A percentile compares a stretch with the other conserved stretches of the same genome.
These are phyloP conservation scores for Melanerpes formicivorus DNA, from an alignment of 2,113 vertebrate species.

Conservation along the genomic window DNA sequence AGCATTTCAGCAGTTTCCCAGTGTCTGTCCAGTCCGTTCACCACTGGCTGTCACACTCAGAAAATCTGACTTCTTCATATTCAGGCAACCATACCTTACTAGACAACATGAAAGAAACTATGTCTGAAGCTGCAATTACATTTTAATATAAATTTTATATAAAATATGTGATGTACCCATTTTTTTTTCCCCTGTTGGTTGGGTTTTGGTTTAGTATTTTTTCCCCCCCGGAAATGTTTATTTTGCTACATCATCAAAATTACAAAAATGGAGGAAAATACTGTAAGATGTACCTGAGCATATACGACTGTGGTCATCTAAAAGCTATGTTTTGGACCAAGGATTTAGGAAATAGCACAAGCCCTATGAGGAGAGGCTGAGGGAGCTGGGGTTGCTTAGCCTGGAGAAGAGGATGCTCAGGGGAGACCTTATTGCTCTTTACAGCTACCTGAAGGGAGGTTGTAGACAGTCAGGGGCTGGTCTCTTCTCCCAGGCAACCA, in stretches of 20 bases:
- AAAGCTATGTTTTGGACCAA: background rate
- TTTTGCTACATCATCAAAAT: background rate
- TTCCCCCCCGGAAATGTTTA: background rate
- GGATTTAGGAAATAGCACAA: background rate
- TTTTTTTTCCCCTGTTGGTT: background rate
- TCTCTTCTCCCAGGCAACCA: no score
- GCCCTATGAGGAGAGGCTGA: no score
- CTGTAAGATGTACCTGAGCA: background rate
- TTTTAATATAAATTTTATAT: background rate
- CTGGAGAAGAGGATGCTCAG: no score
- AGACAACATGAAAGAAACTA: background rate
- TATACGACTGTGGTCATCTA: background rate
- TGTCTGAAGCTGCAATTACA: background rate
- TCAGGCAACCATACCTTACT: background rate
- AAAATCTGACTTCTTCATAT: background rate
- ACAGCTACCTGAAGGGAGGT: no score
- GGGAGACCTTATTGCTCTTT: no score
- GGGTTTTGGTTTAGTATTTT: background rate
- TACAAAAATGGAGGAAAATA: background rate
- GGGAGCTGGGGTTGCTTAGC: no score
- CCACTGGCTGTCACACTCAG: background rate
- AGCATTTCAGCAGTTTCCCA: background rate
- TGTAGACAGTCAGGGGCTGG: no score
- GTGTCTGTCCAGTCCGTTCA: background rate
- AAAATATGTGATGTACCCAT: background rate